phyloP scores from a whole-genome alignment of 2,888 invertebrate genomes.

The Luperina testacea region DNA sequence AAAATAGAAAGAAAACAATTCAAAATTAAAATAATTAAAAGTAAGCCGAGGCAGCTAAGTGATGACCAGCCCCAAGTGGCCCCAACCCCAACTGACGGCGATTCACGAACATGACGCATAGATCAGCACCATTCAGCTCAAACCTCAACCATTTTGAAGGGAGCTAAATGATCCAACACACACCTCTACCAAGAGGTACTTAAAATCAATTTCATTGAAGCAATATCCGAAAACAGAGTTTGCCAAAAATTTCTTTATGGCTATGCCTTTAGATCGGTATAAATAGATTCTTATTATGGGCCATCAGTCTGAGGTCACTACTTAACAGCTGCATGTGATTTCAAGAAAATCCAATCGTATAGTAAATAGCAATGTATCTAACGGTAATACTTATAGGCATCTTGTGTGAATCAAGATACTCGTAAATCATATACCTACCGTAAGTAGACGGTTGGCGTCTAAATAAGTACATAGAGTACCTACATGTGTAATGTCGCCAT shows the following conservation, averaged over 20 bases:
- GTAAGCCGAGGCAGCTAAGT: no score
- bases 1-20: no score
- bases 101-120: no score
- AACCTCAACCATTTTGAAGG: no score
- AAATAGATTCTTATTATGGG: neutral
- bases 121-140: no score
- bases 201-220: neutral
- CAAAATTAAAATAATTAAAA: no score
- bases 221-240: neutral
- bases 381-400: constrained; percentile 38
- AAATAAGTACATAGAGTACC: constrained; percentile 51
- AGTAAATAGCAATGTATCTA: constrained; percentile 13
- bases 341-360: constrained; percentile 10
- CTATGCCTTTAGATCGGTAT: neutral
- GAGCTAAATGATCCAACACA: no score
- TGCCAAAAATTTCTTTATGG: neutral
- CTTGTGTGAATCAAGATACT: constrained; percentile 45
- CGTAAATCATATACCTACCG: constrained; percentile 58
- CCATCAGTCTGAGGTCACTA: neutral
- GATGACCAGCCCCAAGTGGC: no score
- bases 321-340: neutral
- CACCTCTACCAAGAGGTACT: no score
- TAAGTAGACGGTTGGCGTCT: constrained; percentile 45
- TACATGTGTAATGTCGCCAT: constrained; percentile 61
- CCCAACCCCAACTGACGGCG: no score